Base-by-base conservation (phyloP, 1,140 invertebrate genomes). In the Drosophila grimshawi region DNA sequence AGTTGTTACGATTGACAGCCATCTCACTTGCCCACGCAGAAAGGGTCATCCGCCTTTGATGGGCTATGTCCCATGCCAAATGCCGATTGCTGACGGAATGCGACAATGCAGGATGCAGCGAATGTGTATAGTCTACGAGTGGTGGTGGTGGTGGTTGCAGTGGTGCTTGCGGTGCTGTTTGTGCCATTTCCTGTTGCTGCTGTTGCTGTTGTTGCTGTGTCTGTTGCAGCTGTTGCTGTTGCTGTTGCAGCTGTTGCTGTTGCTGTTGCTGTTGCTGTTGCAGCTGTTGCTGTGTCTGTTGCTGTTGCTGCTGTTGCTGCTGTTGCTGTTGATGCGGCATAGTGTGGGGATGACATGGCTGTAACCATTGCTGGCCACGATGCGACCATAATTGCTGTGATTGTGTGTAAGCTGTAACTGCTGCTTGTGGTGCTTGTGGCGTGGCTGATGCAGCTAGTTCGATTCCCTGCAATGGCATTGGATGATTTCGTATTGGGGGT, bases 261-360 rank as follows among this genome's bases (percentile, higher is more conserved):
- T 45, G 57, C 1, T 46, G 39, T 4, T 39, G 27, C 5, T 63
- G 52, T 11, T 63, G 52, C 19, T 51, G 29, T 29, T 48, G 59
- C 43, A 51, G 32, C 2, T 49, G 51, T 11, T 57, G 32, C 2
- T 49, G 51, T 11, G 37, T 33, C 33, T 41, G 43, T 2, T 45
- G 57, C 1, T 46, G 39, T 4, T 39, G 27, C 5, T 63, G 52
- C 19, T 51, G 29, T 29, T 48, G 59, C 43, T 37, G 60, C n/a
- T 19, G 5, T 4, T 57, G 32, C 2, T 49, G 51, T 6, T 65
- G 69, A 8, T 59, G 33, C 19, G 8, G 19, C 19, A 3, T 30
- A 30, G 19, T 1, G 5, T 60, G 61, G 3, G 55, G 33, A 3
- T 67, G 65, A 6, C 19, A 19, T 19, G 19, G 55, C 8, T 37